Conservation (phyloP, 1,140 invertebrate species). For the Myzus persicae region DNA sequence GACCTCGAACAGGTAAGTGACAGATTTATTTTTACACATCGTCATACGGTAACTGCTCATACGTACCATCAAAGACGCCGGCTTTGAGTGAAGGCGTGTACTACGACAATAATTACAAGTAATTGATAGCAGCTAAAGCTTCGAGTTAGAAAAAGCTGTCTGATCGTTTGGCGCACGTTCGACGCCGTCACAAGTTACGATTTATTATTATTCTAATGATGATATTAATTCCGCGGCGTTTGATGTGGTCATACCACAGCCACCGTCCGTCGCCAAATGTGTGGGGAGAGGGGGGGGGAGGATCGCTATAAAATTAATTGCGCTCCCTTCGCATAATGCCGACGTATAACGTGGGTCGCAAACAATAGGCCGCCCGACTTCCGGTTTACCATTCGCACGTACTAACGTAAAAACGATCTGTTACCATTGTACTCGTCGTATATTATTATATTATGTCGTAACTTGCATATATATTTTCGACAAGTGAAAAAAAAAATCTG, state of each 20-base stretch:
- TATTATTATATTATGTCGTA: not conserved
- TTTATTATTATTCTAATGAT: not conserved
- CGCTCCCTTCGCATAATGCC: not conserved
- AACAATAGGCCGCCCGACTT: not conserved
- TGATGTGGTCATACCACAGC: not conserved
- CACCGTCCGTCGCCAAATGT: not conserved
- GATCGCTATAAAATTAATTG: not conserved
- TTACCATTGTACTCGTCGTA: not conserved
- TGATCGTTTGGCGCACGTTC: not conserved
- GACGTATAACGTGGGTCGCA: not conserved
- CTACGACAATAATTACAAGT: not conserved
- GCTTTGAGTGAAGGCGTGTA: not conserved
- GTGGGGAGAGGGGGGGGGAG: no score
- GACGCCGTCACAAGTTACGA: not conserved
- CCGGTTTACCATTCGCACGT: not conserved
- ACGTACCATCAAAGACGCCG: not conserved
- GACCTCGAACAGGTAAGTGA: no score
- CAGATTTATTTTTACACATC: no score
- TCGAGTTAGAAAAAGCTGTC: not conserved
- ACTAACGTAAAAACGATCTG: not conserved
- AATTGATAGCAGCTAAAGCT: not conserved
- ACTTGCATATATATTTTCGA: not conserved
- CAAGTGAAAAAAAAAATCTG: not conserved
- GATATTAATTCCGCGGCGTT: not conserved
- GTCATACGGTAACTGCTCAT: no score